Percentiles rank a stretch among this genome's conserved stretches.
phyloP scores from a whole-genome alignment of 2,113 vertebrate genomes.

The Nymphicus hollandicus region DNA sequence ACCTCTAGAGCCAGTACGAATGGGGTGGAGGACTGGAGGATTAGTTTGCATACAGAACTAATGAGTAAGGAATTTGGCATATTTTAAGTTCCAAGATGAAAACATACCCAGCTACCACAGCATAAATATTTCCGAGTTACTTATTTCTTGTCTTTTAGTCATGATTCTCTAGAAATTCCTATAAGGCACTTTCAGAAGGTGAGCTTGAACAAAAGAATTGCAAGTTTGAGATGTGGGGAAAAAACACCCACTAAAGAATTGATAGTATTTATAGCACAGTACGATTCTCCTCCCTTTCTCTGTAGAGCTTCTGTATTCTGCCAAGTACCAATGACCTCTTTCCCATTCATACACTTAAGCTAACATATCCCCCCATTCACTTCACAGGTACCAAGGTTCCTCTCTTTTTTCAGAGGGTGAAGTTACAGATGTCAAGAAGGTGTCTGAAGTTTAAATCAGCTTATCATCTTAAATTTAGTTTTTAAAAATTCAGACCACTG shows the following conservation, averaged over 20 bases:
- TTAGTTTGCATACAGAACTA: background rate
- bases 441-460: background rate
- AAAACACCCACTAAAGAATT: background rate
- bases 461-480: background rate
- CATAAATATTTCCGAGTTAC: background rate
- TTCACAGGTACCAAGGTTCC: background rate
- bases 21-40: background rate
- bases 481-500: background rate
- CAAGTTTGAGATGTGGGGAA: background rate
- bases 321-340: background rate
- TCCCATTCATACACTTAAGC: background rate
- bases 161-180: background rate
- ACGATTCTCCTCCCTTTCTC: background rate
- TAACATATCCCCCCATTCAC: background rate
- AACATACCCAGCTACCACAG: background rate
- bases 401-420: background rate
- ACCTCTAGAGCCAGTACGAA: background rate
- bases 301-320: background rate
- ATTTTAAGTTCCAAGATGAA: background rate
- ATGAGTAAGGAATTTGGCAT: background rate
- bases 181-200: background rate
- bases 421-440: background rate
- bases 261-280: background rate
- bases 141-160: background rate
- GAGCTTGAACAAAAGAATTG: background rate